phyloP scores from a whole-genome alignment of 2,797 vertebrate genomes.

The Crocodylus rhombifer region DNA sequence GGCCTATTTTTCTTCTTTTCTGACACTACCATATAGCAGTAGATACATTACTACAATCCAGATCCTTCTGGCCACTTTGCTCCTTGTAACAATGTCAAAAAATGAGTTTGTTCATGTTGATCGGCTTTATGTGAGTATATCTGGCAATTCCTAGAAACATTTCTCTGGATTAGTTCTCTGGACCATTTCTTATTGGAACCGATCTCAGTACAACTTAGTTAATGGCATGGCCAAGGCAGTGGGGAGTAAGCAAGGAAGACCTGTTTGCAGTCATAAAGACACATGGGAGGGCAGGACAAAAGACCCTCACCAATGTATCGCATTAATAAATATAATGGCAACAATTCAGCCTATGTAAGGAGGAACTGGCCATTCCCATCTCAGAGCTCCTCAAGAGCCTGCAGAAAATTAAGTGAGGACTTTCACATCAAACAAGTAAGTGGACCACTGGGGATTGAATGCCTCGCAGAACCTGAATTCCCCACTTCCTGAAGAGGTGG shows the following conservation, averaged over 20 bases:
- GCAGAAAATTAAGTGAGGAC: not conserved
- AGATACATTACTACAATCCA: not conserved
- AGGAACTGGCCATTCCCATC: not conserved
- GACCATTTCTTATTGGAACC: slow-evolving; percentile 53
- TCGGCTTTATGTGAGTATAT: slow-evolving; percentile 49
- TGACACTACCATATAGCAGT: not conserved
- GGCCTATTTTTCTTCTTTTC: not conserved
- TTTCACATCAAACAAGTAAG: not conserved
- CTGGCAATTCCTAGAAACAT: slow-evolving; percentile 59
- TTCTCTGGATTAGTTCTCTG: slow-evolving; percentile 55
- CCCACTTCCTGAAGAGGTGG: not conserved
- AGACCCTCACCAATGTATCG: not conserved
- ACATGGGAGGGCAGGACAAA: not conserved
- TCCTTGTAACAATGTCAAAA: slow-evolving; percentile 36
- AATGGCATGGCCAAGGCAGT: slow-evolving; percentile 45
- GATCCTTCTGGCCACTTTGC: not conserved
- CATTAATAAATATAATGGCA: too few relatives aligned
- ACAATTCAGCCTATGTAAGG: not conserved
- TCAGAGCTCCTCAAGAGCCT: not conserved
- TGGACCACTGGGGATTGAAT: not conserved
- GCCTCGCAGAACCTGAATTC: not conserved
- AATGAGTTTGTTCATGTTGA: not conserved
- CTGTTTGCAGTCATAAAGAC: slow-evolving; percentile 47
- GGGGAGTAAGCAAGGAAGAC: slow-evolving; percentile 54
- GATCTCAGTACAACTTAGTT: not conserved